These are phyloP conservation scores for Batillaria attramentaria DNA, from an alignment of 1,140 invertebrate genomes.

Conservation along the genomic window DNA sequence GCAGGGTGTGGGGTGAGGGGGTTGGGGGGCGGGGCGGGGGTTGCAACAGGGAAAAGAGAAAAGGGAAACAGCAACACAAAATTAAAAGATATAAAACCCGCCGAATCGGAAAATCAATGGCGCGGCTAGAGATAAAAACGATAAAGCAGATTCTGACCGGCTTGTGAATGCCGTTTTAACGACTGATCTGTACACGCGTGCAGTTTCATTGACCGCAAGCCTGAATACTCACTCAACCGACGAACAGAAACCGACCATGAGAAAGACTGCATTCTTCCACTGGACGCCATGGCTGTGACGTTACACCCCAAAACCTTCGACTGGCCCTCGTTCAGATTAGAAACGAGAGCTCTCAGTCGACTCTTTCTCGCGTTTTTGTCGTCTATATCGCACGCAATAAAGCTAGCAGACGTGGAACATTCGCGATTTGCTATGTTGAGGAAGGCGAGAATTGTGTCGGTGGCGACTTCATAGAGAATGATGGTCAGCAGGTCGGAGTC, in stretches of 20 bases:
- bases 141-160: no score
- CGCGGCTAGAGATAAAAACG: no score
- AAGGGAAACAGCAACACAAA: no score
- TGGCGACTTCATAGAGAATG: neutral
- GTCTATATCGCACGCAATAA: neutral
- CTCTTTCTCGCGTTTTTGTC: neutral
- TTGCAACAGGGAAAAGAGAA: no score
- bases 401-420: neutral
- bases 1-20: no score
- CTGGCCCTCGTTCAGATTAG: constrained; percentile 1
- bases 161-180: no score
- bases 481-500: constrained; percentile 1
- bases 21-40: no score
- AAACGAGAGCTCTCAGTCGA: neutral
- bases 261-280: neutral
- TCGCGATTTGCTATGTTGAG: neutral
- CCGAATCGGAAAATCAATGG: no score
- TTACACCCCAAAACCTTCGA: constrained; percentile 16
- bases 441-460: neutral
- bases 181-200: no score
- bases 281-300: neutral
- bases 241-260: constrained; percentile 13
- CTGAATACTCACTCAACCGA: constrained; percentile 9
- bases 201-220: no score
- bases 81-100: no score